Evolutionary conservation across 1,140 invertebrate genomes (phyloP).

Genomic region (Drosophila kohkoa): DNA sequence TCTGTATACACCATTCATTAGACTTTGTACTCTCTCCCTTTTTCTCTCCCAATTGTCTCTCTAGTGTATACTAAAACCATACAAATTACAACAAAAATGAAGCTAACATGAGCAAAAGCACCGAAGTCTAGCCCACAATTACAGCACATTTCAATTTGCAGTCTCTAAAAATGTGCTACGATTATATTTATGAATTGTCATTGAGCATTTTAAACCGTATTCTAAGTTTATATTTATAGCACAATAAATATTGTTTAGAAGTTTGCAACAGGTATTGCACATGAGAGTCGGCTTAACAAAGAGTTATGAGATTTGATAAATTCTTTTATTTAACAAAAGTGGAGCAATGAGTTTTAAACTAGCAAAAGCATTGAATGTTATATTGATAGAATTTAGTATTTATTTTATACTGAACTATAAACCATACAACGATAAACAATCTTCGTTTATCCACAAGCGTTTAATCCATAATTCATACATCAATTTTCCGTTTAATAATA

Average conservation of each 20-base stretch:
- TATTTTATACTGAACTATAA: no score
- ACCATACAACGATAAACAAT: no score
- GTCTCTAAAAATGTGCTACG: not conserved
- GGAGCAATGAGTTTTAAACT: no score
- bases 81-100: constrained; percentile 15
- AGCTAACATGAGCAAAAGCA: constrained; percentile 2
- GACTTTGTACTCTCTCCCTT: not conserved
- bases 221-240: not conserved
- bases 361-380: no score
- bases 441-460: no score
- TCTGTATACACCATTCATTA: constrained; percentile 33
- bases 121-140: not conserved
- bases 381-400: no score
- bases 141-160: not conserved
- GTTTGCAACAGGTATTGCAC: no score
- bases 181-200: not conserved
- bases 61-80: not conserved
- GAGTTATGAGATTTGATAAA: no score
- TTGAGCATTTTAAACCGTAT: not conserved
- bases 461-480: no score
- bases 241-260: not conserved
- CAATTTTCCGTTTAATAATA: no score
- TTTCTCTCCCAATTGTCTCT: not conserved
- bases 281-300: no score
- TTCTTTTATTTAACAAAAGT: no score